Base-by-base conservation (phyloP, 2,888 invertebrate genomes). In the Troides aeacus region DNA sequence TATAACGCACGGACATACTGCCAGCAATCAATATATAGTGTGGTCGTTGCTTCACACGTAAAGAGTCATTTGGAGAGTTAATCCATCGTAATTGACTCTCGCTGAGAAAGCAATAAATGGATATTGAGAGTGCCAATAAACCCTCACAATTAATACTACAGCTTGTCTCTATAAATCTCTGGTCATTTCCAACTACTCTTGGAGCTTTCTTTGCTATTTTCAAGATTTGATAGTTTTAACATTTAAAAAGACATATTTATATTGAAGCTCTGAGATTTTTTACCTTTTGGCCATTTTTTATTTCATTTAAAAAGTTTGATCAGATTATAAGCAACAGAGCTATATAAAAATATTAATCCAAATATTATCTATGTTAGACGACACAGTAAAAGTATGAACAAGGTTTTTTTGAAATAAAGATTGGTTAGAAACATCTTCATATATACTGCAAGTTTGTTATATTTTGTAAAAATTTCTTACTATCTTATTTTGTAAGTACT, bases 111-210 rank as follows among this genome's bases (percentile, higher is more conserved):
- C 85, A 75, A 88, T 91, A 88, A 90, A 91, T 83, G 76, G 78
- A 82, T 89, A 90, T 91, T 90, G 89, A 84, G 83, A 85, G 79
- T 81, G 78, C 84, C 83, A 85, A 89, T 90, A 90, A 90, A 90
- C 77, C 80, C 79, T 75, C 74, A 81, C 85, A 88, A 88, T 88
- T 88, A 88, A 86, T 88, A 84, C 81, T 72, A 71, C 67, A 72
- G 66, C 73, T 72, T 76, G 73, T 76, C 76, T 79, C 72, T 74
- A 72, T 78, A 68, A 69, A 69, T 73, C 66, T 68, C 57, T 56
- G 39, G 36, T 36, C n/a, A 57, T n/a, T 62, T 58, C 39, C 30
- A 66, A 23, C 50, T 42, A n/a, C 18, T 18, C n/a, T 23, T 3
- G 24, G 12, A 12, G 30, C 36, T 63, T 59, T 70, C 39, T 58